These are phyloP conservation scores for Drosophila oshimai DNA, from an alignment of 1,140 invertebrate genomes.

Conservation along the genomic window DNA sequence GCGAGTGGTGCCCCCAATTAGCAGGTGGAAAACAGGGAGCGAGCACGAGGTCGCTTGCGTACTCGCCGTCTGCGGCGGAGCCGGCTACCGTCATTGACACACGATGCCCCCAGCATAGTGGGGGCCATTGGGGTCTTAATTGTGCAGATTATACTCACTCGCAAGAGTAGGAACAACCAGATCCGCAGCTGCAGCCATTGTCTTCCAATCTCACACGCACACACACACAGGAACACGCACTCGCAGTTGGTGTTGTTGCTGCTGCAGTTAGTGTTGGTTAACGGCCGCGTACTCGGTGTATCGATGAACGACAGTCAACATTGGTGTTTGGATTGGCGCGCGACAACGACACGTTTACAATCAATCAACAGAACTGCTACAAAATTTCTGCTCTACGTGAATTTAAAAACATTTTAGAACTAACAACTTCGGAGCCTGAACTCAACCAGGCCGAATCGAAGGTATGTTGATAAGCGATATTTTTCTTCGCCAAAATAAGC, in stretches of 20 bases:
- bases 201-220: slow-evolving; percentile 77
- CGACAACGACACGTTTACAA: slow-evolving; percentile 48
- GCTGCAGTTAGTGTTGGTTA: slow-evolving; percentile 67
- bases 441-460: slow-evolving; percentile 4
- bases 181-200: slow-evolving; percentile 82
- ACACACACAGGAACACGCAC: slow-evolving; percentile 39
- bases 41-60: slow-evolving; percentile 52
- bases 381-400: slow-evolving; percentile 73
- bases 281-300: slow-evolving; percentile 44
- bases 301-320: slow-evolving; percentile 57
- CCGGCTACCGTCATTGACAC: background rate
- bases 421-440: slow-evolving; percentile 29
- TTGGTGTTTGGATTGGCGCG: slow-evolving; percentile 67
- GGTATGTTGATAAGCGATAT: background rate
- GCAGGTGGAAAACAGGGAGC: slow-evolving; percentile 11
- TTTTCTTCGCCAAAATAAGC: no score
- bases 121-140: background rate
- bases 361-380: slow-evolving; percentile 70
- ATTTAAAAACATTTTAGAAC: slow-evolving; percentile 78
- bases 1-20: slow-evolving; percentile 13
- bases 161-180: slow-evolving; percentile 82
- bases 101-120: background rate
- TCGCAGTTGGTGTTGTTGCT: slow-evolving; percentile 19
- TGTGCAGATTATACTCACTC: slow-evolving; percentile 64
- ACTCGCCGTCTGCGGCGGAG: no score